Conservation (phyloP, 2,797 vertebrate genomes). For the Enteromius paludinosus region DNA sequence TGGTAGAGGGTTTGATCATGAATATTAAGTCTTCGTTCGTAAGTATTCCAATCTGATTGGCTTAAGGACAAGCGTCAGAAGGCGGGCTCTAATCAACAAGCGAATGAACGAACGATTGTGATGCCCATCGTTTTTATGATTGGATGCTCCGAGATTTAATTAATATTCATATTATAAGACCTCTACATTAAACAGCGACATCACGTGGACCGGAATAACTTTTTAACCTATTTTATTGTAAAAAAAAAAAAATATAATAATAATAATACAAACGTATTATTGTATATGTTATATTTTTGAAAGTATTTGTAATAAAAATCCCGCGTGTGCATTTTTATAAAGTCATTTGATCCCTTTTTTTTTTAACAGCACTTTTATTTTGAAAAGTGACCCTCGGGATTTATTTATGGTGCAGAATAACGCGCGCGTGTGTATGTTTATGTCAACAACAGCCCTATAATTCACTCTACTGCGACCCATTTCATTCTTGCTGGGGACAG, state of each 20-base stretch:
- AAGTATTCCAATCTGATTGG: neutral
- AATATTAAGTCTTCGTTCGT: neutral
- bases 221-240: neutral
- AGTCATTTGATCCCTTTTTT: neutral
- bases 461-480: neutral
- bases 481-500: neutral
- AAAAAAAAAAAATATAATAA: too few species aligned
- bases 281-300: neutral
- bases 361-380: conserved; percentile 24
- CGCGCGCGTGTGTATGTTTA: neutral
- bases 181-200: conserved; percentile 17
- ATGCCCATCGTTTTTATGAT: neutral
- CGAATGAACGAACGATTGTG: neutral
- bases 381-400: neutral
- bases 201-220: neutral
- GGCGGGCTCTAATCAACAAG: neutral
- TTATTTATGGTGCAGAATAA: neutral
- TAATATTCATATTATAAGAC: neutral
- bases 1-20: neutral
- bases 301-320: neutral
- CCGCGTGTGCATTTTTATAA: neutral
- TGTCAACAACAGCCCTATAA: neutral
- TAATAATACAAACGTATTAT: neutral
- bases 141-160: neutral
- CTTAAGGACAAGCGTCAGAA: neutral